Percentiles rank a stretch among this genome's conserved stretches.
Evolutionary conservation across 1,140 invertebrate genomes (phyloP).

Genomic region (Branchinecta lindahli): DNA sequence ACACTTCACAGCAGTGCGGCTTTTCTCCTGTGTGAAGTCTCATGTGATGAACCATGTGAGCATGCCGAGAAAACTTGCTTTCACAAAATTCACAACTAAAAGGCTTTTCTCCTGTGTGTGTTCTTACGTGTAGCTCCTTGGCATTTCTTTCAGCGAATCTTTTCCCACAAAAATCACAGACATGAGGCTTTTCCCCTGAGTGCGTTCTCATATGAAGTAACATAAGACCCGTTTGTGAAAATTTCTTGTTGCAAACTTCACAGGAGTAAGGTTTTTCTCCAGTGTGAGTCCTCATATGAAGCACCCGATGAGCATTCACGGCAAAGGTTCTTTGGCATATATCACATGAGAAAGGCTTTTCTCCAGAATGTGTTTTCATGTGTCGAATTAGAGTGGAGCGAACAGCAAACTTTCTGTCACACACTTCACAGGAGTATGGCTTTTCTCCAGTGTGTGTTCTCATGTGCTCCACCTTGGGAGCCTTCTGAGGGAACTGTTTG

Average conservation of each 20-base stretch:
- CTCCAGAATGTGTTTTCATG: too few relatives aligned
- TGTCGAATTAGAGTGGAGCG: too few relatives aligned
- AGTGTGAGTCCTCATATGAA: conserved; percentile 26
- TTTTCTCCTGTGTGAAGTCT: conserved; percentile 63
- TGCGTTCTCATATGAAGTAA: conserved; percentile 23
- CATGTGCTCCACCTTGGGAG: too few relatives aligned
- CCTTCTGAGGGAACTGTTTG: too few relatives aligned
- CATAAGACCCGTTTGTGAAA: conserved; percentile 30
- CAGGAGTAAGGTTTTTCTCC: conserved; percentile 35
- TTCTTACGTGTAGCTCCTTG: conserved; percentile 45
- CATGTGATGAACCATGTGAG: conserved; percentile 43
- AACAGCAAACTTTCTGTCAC: too few relatives aligned
- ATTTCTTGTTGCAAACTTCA: conserved; percentile 29
- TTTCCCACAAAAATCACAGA: background rate
- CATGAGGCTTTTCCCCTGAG: conserved; percentile 22
- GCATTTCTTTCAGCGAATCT: conserved; percentile 37
- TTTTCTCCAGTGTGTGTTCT: too few relatives aligned
- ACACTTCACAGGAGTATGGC: too few relatives aligned
- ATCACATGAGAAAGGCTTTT: conserved; percentile 21
- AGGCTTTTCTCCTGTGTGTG: conserved; percentile 48
- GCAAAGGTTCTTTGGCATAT: conserved; percentile 27
- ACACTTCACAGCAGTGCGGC: conserved; percentile 77
- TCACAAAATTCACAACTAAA: conserved; percentile 47
- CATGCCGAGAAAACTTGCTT: conserved; percentile 49
- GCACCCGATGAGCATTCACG: conserved; percentile 10